These are phyloP conservation scores for Blastobasis lacticolella DNA, from an alignment of 2,888 invertebrate species.

Conservation along the genomic window DNA sequence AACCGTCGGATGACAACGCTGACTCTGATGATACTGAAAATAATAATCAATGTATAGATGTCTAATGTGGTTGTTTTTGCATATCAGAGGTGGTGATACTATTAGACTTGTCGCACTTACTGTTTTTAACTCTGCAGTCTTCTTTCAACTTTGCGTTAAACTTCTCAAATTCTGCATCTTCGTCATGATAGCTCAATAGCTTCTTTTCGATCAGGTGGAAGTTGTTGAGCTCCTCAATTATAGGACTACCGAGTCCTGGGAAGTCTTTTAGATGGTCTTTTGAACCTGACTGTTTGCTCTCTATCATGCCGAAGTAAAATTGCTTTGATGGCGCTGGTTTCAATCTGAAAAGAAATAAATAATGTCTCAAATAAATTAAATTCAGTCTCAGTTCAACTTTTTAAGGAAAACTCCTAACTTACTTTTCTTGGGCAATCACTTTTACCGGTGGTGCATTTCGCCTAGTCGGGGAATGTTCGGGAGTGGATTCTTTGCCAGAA, in stretches of 20 bases:
- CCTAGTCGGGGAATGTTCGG: conserved; percentile 73
- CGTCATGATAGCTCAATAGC: conserved; percentile 54
- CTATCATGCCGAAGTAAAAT: conserved; percentile 88
- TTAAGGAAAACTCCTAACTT: conserved; percentile 18
- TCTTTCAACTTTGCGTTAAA: conserved; percentile 55
- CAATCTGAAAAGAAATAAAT: conserved; percentile 28
- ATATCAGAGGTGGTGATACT: background rate
- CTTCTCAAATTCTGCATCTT: conserved; percentile 57
- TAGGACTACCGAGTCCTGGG: conserved; percentile 60
- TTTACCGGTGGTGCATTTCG: conserved; percentile 33
- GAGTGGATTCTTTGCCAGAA: conserved; percentile 77
- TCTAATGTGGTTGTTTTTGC: conserved; percentile 74
- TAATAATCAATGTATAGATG: conserved; percentile 26
- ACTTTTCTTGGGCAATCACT: conserved; percentile 38
- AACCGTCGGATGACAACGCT: conserved; percentile 69
- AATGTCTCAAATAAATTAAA: background rate
- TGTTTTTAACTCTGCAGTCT: conserved; percentile 50
- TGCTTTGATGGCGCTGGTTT: conserved; percentile 57
- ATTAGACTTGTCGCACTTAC: conserved; percentile 28
- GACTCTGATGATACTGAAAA: conserved; percentile 69
- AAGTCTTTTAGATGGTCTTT: conserved; percentile 58
- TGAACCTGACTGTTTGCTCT: conserved; percentile 49
- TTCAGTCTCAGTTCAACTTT: no score
- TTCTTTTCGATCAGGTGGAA: conserved; percentile 64
- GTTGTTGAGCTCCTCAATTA: conserved; percentile 61